Base-by-base conservation (phyloP, 2,113 vertebrate genomes). In the Nibea coibor region DNA sequence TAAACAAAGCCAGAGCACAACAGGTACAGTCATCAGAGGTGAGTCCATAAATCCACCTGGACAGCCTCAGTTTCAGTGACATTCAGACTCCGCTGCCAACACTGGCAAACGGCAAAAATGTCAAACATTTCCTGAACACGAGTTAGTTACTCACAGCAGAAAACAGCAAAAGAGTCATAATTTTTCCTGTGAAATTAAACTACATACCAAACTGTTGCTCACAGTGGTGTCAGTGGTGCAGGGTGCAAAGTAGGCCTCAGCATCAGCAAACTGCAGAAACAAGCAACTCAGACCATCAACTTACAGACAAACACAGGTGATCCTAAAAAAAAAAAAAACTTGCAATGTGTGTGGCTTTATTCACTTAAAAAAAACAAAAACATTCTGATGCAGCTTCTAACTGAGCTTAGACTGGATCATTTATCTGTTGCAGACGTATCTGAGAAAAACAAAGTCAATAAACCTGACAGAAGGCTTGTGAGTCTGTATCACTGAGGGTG, bases 171-270 rank as follows among this genome's bases (percentile, higher is more conserved):
- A 9, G 17, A 79, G n/a, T 26, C 10, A 1, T 17, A 0, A 39
- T 31, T 39, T 31, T 39, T 61, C 31, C 9, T 70, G 15, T 4
- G 26, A 2, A 48, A 26, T 63, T 4, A 12, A 51, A 24, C 35
- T 69, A 96, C 97, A 86, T 94, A 99, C 98, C 95, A 99, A 94
- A 82, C 96, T 94, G 93, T 97, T 95, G 92, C 93, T 97, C 83
- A 96, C 90, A 88, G 94, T 87, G 58, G 91, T 94, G 84, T 98
- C 97, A 77, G 95, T 95, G 92, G 95, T 91, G 91, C 96, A 97
- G 76, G 96, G 93, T 80, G 96, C 93, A 91, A 98, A 97, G 91
- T 97, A 97, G 79, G 95, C 94, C 90, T 98, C 97, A 65, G 96
- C 95, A 94, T 99, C 97, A 92, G 96, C 94, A 95, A 98, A 97